Base-by-base conservation (phyloP, 2,113 vertebrate genomes). In the Cariama cristata region DNA sequence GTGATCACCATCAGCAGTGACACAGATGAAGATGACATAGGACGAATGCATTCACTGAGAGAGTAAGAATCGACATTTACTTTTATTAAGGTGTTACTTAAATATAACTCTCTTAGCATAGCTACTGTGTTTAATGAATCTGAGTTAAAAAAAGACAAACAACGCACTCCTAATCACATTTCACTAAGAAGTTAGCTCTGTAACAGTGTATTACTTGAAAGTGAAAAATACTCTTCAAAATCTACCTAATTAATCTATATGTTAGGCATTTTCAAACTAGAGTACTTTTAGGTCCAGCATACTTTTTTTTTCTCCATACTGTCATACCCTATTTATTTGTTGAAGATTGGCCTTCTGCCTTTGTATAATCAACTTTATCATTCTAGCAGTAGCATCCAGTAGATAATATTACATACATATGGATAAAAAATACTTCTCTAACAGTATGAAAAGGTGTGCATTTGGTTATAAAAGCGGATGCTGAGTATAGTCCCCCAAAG, bases 1-100 rank as follows among this genome's bases (percentile, higher is more conserved):
- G 98, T 99, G 81, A 99, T 99, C 98, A 99, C 99, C 91, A 99
- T 99, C 95, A 99, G 99, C 98, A 99, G 99, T 6, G 99, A 99
- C 88, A 99, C 98, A 0, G 99, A 99, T 33, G 99, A 99, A 45
- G 99, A 99, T 21, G 98, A 99, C 49, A 49, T 97, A 3, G 88
- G 98, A 2, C 99, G 96, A 83, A 98, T 98, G 9, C 99, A 99
- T 96, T 98, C 99, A 1, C 96, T 99, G 71, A 97, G 98, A 90
- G 99, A 99, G 99, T 99, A 96, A 99, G 99, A 98, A 9, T 2
- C 2, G 0, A 9, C 28, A 14, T 21, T 45, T 40, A 1, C 2
- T 55, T 55, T 11, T 20, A 5, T 32, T 73, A 2, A 50, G 18
- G 16, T 20, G 19, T 19, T 27, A 1, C 9, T 47, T 16, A 7